Base-by-base conservation (phyloP, 2,888 invertebrate species). In the Polylopha cassiicola region DNA sequence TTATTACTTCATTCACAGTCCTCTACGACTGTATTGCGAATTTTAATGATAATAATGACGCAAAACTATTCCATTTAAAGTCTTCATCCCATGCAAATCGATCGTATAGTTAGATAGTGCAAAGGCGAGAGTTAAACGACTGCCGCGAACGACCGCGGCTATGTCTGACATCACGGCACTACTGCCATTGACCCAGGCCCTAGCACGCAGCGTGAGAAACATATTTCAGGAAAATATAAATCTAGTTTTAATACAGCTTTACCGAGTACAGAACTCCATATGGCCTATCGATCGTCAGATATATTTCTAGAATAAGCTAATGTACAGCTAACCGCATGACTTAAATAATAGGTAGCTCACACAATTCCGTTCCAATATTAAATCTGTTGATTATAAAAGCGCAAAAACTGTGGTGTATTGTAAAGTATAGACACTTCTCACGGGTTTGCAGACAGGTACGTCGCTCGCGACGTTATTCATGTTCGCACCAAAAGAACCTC, bases 381-480 rank as follows among this genome's bases (percentile, higher is more conserved):
- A 54, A 67, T 71, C 66, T 58, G 69, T 71, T 34, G 30, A 41
- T 36, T 41, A 41, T 69, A 65, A 61, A 36, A 43, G 55, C 41
- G 57, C 58, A 70, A 68, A 73, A 71, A 61, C 45, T 24, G 34
- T 29, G 16, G n/a, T 46, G 53, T 57, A 63, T 67, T 69, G 64
- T 68, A 52, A 53, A 39, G 34, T 51, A 55, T 53, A 54, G 46
- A 50, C 52, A 58, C 61, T 72, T 75, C 81, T 68, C 81, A 82
- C 79, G 75, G n/a, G 24, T 34, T 28, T 8, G 31, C 18, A 59
- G 50, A 53, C 50, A 55, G 50, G 57, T 50, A 69, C 65, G 65
- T 73, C 20, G n/a, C 16, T n/a, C 17, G 76, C 72, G 72, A 76
- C 73, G 58, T 64, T 66, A 67, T 65, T 69, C 65, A 62, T 53